Evolutionary conservation across 1,140 invertebrate species (phyloP).

Genomic region (Macrocentrus cingulum): DNA sequence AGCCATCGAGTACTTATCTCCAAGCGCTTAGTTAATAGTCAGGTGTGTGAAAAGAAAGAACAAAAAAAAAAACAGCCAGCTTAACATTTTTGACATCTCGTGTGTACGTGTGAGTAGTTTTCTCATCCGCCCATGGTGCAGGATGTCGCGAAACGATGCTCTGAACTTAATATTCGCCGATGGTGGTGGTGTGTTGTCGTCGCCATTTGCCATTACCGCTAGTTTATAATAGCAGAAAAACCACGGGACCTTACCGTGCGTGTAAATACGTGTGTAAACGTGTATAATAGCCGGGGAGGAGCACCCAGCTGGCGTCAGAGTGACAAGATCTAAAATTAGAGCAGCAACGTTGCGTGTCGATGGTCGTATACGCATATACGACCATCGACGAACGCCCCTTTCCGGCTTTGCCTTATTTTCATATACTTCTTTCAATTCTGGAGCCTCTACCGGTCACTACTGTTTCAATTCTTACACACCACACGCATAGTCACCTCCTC

Average conservation of each 20-base stretch:
- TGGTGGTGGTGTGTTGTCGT: neutral
- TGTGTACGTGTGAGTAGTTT: neutral
- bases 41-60: no score
- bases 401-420: constrained; percentile 57
- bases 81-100: no score
- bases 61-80: no score
- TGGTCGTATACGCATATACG: constrained; percentile 58
- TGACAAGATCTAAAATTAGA: constrained; percentile 61
- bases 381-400: constrained; percentile 53
- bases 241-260: constrained; percentile 32
- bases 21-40: no score
- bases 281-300: constrained; percentile 55
- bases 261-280: constrained; percentile 54
- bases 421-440: constrained; percentile 53
- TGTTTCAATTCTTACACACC: constrained; percentile 11
- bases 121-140: neutral
- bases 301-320: constrained; percentile 57
- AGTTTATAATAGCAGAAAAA: neutral
- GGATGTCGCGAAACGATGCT: neutral
- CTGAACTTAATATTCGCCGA: neutral
- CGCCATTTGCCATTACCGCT: neutral
- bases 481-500: neutral
- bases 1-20: no score
- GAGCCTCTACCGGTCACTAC: constrained; percentile 4
- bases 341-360: constrained; percentile 53